Conservation (phyloP, 2,113 vertebrate species). For the Candoia aspera region DNA sequence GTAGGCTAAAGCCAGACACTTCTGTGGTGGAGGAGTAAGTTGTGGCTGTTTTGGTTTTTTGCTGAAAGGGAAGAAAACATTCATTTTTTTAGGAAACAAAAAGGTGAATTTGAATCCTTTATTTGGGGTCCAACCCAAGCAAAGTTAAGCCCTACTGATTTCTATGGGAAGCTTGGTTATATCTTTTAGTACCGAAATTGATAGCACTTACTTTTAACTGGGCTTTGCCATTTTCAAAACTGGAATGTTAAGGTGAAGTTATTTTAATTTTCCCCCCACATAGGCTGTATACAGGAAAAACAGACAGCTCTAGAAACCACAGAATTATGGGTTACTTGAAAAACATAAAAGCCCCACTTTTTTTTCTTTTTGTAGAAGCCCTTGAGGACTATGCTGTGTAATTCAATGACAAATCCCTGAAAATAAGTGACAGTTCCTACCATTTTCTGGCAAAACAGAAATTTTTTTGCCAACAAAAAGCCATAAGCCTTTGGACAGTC, state of each 20-base stretch:
- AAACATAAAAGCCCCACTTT: not conserved
- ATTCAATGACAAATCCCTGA: not conserved
- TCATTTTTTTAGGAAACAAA: constrained; percentile 35
- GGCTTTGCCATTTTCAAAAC: not conserved
- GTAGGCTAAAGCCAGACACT: constrained; percentile 93
- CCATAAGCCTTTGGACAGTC: not conserved
- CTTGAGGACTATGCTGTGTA: not conserved
- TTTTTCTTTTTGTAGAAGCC: not conserved
- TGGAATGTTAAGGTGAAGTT: not conserved
- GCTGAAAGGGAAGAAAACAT: constrained; percentile 74
- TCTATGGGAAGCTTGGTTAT: not conserved
- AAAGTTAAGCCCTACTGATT: not conserved
- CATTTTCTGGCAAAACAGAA: not conserved
- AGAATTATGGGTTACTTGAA: not conserved
- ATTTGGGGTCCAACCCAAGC: not conserved
- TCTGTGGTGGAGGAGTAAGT: constrained; percentile 87
- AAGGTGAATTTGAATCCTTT: not conserved
- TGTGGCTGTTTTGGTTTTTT: constrained; percentile 85
- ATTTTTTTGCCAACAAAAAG: not conserved
- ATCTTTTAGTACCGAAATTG: not conserved
- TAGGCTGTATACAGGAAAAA: not conserved
- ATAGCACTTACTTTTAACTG: not conserved
- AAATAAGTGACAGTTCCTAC: not conserved
- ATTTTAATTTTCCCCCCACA: not conserved
- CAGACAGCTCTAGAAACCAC: not conserved